Evolutionary conservation across 1,140 invertebrate genomes (phyloP), one percentile per base, ranked within the genome.

Genomic region (Polypedilum vanderplanki): DNA sequence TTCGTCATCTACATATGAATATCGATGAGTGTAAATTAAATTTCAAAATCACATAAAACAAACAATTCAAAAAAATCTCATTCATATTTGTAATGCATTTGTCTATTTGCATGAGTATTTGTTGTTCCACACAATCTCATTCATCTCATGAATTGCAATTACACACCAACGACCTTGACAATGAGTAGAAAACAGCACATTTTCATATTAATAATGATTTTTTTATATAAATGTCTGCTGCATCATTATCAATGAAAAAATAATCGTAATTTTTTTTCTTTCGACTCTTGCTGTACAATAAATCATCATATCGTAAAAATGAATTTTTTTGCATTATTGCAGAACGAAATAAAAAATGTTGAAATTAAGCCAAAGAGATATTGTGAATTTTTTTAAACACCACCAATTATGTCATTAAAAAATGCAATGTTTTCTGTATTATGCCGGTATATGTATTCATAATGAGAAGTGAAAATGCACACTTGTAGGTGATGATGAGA

Each of bases 181-280:
- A 57, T 57, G 46, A 57, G 46, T 57, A 57, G 46, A 57, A 57
- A 57, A 57, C 46, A 57, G 12, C 46, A 57, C 46, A 57, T 33
- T 33, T 33, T 33, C 24, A 33, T 5, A 33, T 33, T 33, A 33
- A 33, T 33, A 33, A 33, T 33, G 24, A 57, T 57, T 57, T 57
- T 57, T 57, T 57, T 57, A 33, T 33, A 33, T 3, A 33, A n/a
- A 57, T 57, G 46, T 57, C 46, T 57, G 46, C 46, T 57, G 15
- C 46, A 57, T 57, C 46, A 57, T 57, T 57, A 57, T 57, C 46
- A 57, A 57, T 57, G 46, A 15, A 57, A 57, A 57, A 57, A 57
- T 12, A 57, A 57, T 57, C n/a, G n/a, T 57, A 57, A 12, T n/a
- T n/a, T 57, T 57, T 57, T 57, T 57, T 57, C 46, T 33, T 5